phyloP scores from a whole-genome alignment of 2,797 vertebrate species.

The Acipenser transmontanus region DNA sequence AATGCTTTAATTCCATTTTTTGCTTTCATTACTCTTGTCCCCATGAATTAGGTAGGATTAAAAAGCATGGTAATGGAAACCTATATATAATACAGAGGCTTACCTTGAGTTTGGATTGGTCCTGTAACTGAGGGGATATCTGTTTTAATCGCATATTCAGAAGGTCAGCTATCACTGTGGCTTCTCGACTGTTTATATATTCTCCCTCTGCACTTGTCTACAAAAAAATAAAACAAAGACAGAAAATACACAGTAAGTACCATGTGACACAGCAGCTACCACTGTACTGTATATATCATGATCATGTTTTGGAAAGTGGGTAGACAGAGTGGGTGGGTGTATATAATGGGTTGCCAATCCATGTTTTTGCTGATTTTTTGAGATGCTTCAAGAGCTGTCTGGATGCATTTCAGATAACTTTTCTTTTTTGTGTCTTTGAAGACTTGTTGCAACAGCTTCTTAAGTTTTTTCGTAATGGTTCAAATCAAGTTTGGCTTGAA shows the following conservation, averaged over 20 bases:
- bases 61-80: not conserved
- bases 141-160: slow-evolving; percentile 66
- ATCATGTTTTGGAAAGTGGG: too few species aligned
- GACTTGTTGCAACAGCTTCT: too few species aligned
- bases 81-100: slow-evolving; percentile 16
- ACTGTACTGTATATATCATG: too few species aligned
- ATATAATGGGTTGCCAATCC: too few species aligned
- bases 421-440: too few species aligned
- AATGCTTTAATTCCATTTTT: not conserved
- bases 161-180: slow-evolving; percentile 65
- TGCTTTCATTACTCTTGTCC: not conserved
- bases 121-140: slow-evolving; percentile 53
- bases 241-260: not conserved
- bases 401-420: too few species aligned
- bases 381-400: too few species aligned
- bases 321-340: too few species aligned
- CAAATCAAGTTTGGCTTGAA: too few species aligned
- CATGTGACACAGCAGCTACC: too few species aligned
- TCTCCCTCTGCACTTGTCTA: slow-evolving; percentile 73
- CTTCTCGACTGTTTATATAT: slow-evolving; percentile 75
- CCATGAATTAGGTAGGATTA: not conserved
- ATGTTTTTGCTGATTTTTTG: too few species aligned
- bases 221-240: slow-evolving; percentile 26
- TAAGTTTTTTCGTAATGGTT: too few species aligned
- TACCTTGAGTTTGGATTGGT: slow-evolving; percentile 68